Evolutionary conservation across 2,113 vertebrate species (phyloP), one percentile per base, ranked within the genome.

Genomic region (Ptychochromis oligacanthus): DNA sequence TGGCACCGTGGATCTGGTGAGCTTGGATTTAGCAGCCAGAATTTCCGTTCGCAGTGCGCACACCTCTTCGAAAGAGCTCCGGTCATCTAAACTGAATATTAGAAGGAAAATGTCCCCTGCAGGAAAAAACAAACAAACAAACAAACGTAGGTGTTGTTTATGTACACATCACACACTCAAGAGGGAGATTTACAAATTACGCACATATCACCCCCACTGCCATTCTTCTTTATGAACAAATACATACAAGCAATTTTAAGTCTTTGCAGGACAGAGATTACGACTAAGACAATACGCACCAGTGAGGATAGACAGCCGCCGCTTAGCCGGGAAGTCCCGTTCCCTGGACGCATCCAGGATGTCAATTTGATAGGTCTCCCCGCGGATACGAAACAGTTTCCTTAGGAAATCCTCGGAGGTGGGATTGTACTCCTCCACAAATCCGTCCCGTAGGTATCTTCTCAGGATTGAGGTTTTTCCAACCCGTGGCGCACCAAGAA

Each of bases 91-190:
- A 60, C 96, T 96, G 91, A 96, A 96, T 2, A 96, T 93, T 0
- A 96, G 92, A 38, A 96, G 93, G 34, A 96, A 96, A 17, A 96
- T 89, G 38, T 96, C 95, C 15, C 96, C 96, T 96, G 90, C 20
- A 82, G 3, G 17, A 76, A 60, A 34, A 15, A 14, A n/a, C n/a
- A 80, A 75, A 57, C n/a, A 28, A n/a, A 24, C 34, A 57, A 52
- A 34, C 0, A 62, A 62, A 34, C 15, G 20, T 43, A 38, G 7
- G 13, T 1, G 12, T 54, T 40, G 7, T 40, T 56, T 22, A 52
- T 52, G 6, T 34, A 34, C 12, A 18, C 49, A 36, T 36, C 36
- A 74, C 13, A 38, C 9, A n/a, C 7, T 26, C 1, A 1, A 24
- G 7, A 56, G 3, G 11, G 17, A n/a, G 11, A 3, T 72, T 72